Evolutionary conservation across 2,888 invertebrate species (phyloP), one percentile per base, ranked within the genome.

Genomic region (Drosophila glabriapex): DNA sequence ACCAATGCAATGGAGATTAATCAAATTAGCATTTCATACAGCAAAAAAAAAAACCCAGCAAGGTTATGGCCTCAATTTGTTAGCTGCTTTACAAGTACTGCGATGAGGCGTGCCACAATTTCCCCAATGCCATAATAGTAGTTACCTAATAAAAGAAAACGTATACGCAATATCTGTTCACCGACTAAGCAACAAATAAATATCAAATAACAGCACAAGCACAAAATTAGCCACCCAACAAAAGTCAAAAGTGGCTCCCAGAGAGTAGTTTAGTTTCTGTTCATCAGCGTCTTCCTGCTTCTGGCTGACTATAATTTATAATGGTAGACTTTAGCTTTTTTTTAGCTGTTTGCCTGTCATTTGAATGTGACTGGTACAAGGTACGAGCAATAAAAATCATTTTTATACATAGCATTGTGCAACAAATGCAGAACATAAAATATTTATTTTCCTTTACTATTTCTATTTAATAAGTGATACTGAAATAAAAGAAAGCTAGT

Each of bases 21-120:
- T 85, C 82, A 85, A 91, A 90, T 91, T 91, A 91, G 83, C 84
- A 86, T 91, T 90, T 87, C 75, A 79, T 83, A 81, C 77, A 85
- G 14, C 3, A 46, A 22, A 6, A 7, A 7, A 7, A 6, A 14
- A 22, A 46, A 29, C 90, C 86, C 83, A 84, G 80, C 85, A 82
- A 60, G 69, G 82, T 81, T 78, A 91, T 82, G 74, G 74, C 80
- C 66, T 67, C 78, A 80, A 91, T 91, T 91, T 91, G 86, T 91
- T 82, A 76, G 69, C 67, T 19, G 37, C 22, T 35, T 54, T 5
- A 9, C 49, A 49, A 49, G 28, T 25, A 9, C 49, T 1, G 10
- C 28, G 28, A 10, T 1, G 49, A 9, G 49, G 49, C 12, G 9
- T 29, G 28, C n/a, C 19, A 28, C 19, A 12, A n/a, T n/a, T 31